Conservation (phyloP, 1,140 invertebrate species). For the Drosophila ercepeae region DNA sequence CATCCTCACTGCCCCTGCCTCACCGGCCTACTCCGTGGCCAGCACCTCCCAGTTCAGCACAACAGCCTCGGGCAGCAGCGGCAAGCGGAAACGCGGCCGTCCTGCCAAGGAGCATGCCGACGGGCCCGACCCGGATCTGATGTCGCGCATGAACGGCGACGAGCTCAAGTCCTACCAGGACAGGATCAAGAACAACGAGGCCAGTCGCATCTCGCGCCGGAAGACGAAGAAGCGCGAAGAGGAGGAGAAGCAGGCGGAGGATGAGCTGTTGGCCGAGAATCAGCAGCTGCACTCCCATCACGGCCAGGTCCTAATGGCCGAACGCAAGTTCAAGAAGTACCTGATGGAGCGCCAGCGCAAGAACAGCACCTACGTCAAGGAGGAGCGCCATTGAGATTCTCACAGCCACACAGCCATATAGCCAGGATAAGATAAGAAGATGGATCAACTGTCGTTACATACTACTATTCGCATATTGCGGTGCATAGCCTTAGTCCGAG, state of each 20-base stretch:
- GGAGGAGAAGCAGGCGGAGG: constrained; percentile 49
- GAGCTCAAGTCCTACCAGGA: constrained; percentile 61
- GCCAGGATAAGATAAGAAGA: too few relatives aligned
- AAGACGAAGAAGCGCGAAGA: constrained; percentile 73
- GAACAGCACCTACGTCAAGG: constrained; percentile 58
- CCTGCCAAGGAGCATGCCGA: constrained; percentile 76
- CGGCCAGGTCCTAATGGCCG: constrained; percentile 6
- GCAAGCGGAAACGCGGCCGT: constrained; percentile 71
- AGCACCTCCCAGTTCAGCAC: constrained; percentile 61
- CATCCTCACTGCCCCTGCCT: constrained; percentile 62
- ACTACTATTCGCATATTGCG: constrained; percentile 56
- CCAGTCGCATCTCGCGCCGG: constrained; percentile 70
- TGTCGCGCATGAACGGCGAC: constrained; percentile 50
- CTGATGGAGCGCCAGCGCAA: constrained; percentile 32
- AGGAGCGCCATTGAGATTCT: constrained; percentile 59
- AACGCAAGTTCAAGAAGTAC: constrained; percentile 11
- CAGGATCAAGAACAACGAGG: constrained; percentile 78
- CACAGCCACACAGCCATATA: constrained; percentile 52
- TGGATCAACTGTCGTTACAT: constrained; percentile 46
- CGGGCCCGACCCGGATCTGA: constrained; percentile 60
- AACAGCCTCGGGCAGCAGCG: constrained; percentile 11
- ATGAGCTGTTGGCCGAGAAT: constrained; percentile 27
- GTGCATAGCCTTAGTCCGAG: constrained; percentile 43
- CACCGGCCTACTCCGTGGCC: constrained; percentile 61
- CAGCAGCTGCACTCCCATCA: constrained; percentile 9